A percentile compares a stretch with the other conserved stretches of the same genome.
Conservation (phyloP, 53 echinoderm and acorn worm genomes). For the Zoroaster sp. region DNA sequence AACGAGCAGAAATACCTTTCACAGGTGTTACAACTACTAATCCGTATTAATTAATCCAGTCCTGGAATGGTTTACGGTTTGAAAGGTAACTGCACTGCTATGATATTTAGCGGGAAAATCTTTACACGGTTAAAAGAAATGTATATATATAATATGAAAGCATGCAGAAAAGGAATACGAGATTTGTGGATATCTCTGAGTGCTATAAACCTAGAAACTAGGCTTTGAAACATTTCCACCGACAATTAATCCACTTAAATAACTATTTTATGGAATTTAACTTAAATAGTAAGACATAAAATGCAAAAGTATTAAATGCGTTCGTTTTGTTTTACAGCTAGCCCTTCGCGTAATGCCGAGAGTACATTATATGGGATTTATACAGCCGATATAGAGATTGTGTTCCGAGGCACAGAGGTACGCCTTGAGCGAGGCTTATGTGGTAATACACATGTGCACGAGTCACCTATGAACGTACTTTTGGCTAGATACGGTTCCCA, state of each 20-base stretch:
- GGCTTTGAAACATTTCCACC: not conserved
- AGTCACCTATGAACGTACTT: not conserved
- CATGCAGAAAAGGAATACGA: too few relatives aligned
- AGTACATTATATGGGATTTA: not conserved
- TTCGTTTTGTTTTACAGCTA: not conserved
- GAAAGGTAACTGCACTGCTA: too few relatives aligned
- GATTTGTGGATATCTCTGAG: too few relatives aligned
- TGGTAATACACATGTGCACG: not conserved
- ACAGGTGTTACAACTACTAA: not conserved
- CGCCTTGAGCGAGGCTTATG: not conserved
- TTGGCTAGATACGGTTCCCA: not conserved
- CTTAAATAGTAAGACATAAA: not conserved
- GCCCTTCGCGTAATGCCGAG: not conserved
- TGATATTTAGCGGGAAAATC: too few relatives aligned
- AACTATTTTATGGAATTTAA: not conserved
- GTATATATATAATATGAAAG: too few relatives aligned
- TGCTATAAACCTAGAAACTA: too few relatives aligned
- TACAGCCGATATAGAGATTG: not conserved
- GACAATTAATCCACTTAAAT: not conserved
- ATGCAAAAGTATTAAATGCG: not conserved
- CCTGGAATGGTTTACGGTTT: not conserved
- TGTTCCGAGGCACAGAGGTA: too few relatives aligned
- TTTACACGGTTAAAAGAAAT: too few relatives aligned
- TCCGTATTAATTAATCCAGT: not conserved
- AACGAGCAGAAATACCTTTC: not conserved